A percentile compares a stretch with the other conserved stretches of the same genome.
These are phyloP conservation scores for Lithosia quadra DNA, from an alignment of 2,888 invertebrate genomes.

Conservation along the genomic window DNA sequence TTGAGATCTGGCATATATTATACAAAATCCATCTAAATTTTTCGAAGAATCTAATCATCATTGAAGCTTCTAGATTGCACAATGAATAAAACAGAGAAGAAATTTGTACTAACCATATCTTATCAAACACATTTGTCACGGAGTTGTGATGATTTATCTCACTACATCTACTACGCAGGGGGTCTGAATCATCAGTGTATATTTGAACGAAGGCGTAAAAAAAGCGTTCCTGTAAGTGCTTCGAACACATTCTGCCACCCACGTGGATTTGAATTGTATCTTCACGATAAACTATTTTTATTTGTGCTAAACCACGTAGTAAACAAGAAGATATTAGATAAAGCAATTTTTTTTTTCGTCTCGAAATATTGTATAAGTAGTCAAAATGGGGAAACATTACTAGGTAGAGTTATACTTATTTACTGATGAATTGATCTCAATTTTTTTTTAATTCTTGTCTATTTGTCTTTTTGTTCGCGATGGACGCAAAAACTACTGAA, in stretches of 20 bases:
- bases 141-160: slow-evolving; percentile 42
- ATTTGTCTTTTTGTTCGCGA: too few species aligned
- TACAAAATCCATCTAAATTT: not conserved
- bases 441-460: too few species aligned
- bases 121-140: slow-evolving; percentile 38
- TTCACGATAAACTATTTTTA: slow-evolving; percentile 61
- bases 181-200: slow-evolving; percentile 73
- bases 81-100: not conserved
- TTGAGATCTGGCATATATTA: too few species aligned
- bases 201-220: slow-evolving; percentile 65
- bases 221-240: slow-evolving; percentile 54
- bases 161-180: slow-evolving; percentile 71
- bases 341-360: not conserved
- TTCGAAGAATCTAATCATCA: not conserved
- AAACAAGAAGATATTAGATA: slow-evolving; percentile 50
- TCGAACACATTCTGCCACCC: slow-evolving; percentile 70
- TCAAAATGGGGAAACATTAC: too few species aligned
- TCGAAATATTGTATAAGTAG: not conserved
- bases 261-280: slow-evolving; percentile 69
- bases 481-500: too few species aligned
- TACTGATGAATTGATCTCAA: too few species aligned
- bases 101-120: slow-evolving; percentile 34
- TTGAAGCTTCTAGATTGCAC: slow-evolving; percentile 8
- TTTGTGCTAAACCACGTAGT: slow-evolving; percentile 59
- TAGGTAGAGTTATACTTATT: too few species aligned